Percentiles rank a stretch among this genome's conserved stretches.
phyloP scores from a whole-genome alignment of 2,797 vertebrate genomes.

The Oreochromis mossambicus region DNA sequence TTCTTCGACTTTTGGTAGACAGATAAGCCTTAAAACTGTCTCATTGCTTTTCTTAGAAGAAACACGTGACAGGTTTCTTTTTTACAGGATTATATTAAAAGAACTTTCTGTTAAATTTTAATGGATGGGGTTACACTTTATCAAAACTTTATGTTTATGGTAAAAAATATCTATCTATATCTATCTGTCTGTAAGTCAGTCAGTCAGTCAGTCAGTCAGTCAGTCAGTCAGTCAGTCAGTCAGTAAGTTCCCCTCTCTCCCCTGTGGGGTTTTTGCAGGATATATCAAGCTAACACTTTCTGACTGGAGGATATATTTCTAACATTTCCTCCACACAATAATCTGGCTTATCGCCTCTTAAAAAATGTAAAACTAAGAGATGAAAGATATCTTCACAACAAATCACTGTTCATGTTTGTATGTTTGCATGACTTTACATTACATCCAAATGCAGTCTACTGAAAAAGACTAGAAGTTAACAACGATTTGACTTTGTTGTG shows the following conservation, averaged over 20 bases:
- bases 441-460: accelerated
- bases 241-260: too few species aligned
- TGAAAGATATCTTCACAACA: not conserved
- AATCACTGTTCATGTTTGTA: not conserved
- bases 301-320: not conserved
- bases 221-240: too few species aligned
- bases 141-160: not conserved
- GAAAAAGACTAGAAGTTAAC: not conserved
- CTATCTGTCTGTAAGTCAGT: too few species aligned
- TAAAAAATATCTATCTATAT: too few species aligned
- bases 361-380: not conserved
- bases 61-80: not conserved
- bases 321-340: not conserved
- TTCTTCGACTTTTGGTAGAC: accelerated
- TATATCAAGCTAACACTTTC: not conserved
- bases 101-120: not conserved
- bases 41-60: not conserved
- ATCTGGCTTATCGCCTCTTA: accelerated
- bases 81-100: not conserved
- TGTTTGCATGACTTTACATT: accelerated
- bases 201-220: too few species aligned
- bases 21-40: not conserved
- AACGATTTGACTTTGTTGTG: accelerated
- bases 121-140: not conserved
- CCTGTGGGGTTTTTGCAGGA: too few species aligned